Evolutionary conservation across 2,797 vertebrate genomes (phyloP).

Genomic region (Chiloscyllium punctatum): DNA sequence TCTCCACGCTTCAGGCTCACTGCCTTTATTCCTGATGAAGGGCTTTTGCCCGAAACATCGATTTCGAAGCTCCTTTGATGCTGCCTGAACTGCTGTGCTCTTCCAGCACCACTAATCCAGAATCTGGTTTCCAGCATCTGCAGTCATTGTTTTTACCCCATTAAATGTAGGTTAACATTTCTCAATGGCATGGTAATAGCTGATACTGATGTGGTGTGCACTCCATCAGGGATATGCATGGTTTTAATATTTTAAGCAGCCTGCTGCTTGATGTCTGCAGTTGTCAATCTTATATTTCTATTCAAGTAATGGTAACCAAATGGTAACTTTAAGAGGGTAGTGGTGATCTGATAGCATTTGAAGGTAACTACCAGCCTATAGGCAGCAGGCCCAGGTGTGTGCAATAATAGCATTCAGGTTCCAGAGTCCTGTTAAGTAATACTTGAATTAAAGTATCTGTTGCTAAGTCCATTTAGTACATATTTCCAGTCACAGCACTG

Average conservation of each 20-base stretch:
- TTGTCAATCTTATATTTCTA: not conserved
- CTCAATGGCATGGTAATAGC: not conserved
- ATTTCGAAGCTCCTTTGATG: too few species aligned
- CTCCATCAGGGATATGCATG: not conserved
- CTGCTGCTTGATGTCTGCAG: not conserved
- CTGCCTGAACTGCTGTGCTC: too few species aligned
- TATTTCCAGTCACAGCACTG: not conserved
- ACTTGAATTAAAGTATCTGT: not conserved
- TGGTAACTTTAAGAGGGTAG: not conserved
- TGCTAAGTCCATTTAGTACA: too few species aligned
- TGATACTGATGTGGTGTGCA: not conserved
- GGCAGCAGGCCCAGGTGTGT: not conserved
- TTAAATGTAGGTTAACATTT: too few species aligned
- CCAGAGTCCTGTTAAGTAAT: not conserved
- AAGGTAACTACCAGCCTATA: not conserved
- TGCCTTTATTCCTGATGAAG: too few species aligned
- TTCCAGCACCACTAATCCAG: too few species aligned
- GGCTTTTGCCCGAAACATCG: too few species aligned
- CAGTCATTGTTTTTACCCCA: too few species aligned
- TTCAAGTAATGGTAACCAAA: not conserved
- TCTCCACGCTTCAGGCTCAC: too few species aligned
- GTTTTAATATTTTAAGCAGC: not conserved
- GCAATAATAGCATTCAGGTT: not conserved
- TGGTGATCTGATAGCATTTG: not conserved
- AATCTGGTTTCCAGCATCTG: too few species aligned